phyloP scores from a whole-genome alignment of 2,797 vertebrate species.

The Sarcophilus harrisii region DNA sequence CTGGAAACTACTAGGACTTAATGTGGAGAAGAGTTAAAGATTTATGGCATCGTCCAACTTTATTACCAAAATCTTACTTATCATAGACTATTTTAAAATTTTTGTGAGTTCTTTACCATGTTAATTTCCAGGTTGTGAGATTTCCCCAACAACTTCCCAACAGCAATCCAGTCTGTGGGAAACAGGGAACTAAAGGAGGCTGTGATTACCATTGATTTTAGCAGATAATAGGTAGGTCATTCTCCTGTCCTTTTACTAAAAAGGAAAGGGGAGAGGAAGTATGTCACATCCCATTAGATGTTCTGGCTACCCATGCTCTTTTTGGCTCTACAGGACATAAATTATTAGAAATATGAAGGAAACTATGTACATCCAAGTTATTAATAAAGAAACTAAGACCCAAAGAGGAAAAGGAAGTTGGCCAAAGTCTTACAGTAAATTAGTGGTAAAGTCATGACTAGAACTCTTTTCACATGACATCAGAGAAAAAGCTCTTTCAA shows the following conservation, averaged over 20 bases:
- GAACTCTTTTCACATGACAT: neutral
- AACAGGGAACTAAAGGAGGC: neutral
- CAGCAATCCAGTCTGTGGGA: neutral
- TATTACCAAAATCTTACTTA: neutral
- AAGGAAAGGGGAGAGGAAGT: neutral
- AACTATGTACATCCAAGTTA: neutral
- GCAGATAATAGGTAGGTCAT: neutral
- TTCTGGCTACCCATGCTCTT: neutral
- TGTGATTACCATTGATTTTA: neutral
- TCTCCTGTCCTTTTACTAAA: neutral
- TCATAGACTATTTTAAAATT: neutral
- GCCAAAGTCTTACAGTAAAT: neutral
- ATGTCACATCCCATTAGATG: neutral
- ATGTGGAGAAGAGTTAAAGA: too few relatives aligned
- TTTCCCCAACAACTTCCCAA: neutral
- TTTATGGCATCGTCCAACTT: neutral
- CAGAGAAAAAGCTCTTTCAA: neutral
- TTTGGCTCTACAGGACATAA: neutral
- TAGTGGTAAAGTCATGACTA: neutral
- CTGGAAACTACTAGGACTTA: too few relatives aligned
- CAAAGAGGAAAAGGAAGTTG: neutral
- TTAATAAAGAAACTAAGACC: neutral
- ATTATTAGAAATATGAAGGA: neutral
- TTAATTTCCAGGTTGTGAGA: neutral
- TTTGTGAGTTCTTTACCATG: neutral